phyloP scores from a whole-genome alignment of 2,113 vertebrate species.

The Rhizomys pruinosus region DNA sequence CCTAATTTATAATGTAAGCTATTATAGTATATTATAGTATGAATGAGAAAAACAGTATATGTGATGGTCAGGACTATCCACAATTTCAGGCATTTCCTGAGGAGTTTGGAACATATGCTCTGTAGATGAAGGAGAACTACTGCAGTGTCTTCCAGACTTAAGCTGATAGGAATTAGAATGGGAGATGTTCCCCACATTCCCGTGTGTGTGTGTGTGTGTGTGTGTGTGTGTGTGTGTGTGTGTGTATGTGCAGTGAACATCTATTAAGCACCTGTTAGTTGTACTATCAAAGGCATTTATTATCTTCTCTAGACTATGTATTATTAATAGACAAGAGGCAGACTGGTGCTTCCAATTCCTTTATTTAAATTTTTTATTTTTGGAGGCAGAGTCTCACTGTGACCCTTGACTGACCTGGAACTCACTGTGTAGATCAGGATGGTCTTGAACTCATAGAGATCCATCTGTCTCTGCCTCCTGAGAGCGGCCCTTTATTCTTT shows the following conservation, averaged over 20 bases:
- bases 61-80: neutral
- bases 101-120: neutral
- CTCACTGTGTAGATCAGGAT: too few relatives aligned
- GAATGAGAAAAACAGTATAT: neutral
- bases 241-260: neutral
- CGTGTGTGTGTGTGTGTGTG: rapidly evolving
- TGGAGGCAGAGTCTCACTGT: too few relatives aligned
- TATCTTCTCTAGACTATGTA: neutral
- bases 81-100: neutral
- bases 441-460: too few relatives aligned
- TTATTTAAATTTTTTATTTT: neutral
- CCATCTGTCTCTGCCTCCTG: too few relatives aligned
- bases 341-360: neutral
- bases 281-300: neutral
- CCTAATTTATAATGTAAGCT: neutral
- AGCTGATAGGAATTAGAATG: too few relatives aligned
- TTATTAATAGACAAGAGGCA: neutral
- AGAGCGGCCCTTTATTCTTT: neutral
- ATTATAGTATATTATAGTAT: neutral
- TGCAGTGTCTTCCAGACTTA: neutral
- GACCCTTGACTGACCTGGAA: too few relatives aligned
- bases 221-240: too few relatives aligned
- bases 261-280: neutral
- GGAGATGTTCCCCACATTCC: neutral
- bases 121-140: neutral